A percentile compares a stretch with the other conserved stretches of the same genome.
Evolutionary conservation across 2,797 vertebrate genomes (phyloP).

Genomic region (Otolemur crassicaudatus): DNA sequence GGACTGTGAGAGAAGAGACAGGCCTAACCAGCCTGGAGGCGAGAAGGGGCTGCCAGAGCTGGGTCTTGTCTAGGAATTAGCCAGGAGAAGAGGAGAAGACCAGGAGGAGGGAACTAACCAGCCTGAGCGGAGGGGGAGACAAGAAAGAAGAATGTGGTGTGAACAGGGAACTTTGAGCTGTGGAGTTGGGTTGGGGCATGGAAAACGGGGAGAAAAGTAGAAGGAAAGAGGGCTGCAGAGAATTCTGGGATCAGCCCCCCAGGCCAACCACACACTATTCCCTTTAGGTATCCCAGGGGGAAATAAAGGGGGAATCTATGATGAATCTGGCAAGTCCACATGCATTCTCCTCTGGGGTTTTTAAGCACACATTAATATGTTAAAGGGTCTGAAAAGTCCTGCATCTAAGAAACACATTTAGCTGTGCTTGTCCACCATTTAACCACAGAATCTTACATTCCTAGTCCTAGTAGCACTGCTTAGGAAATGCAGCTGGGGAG

Average conservation of each 20-base stretch:
- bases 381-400: slow-evolving; percentile 17
- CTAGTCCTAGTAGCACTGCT: not conserved
- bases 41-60: not conserved
- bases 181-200: too few species aligned
- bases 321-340: not conserved
- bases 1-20: not conserved
- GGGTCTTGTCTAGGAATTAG: not conserved
- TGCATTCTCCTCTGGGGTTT: not conserved
- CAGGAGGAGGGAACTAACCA: not conserved
- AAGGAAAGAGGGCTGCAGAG: not conserved
- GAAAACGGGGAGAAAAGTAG: not conserved
- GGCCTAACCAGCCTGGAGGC: not conserved
- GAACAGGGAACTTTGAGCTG: not conserved
- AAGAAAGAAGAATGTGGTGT: not conserved
- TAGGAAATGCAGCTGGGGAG: not conserved
- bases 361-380: not conserved
- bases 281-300: not conserved
- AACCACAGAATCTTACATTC: not conserved
- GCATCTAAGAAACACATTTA: not conserved
- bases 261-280: not conserved
- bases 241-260: not conserved
- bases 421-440: not conserved
- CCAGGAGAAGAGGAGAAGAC: not conserved
- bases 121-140: not conserved
- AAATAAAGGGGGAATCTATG: not conserved